phyloP scores from a whole-genome alignment of 2,888 invertebrate species.

The Leucoma salicis region DNA sequence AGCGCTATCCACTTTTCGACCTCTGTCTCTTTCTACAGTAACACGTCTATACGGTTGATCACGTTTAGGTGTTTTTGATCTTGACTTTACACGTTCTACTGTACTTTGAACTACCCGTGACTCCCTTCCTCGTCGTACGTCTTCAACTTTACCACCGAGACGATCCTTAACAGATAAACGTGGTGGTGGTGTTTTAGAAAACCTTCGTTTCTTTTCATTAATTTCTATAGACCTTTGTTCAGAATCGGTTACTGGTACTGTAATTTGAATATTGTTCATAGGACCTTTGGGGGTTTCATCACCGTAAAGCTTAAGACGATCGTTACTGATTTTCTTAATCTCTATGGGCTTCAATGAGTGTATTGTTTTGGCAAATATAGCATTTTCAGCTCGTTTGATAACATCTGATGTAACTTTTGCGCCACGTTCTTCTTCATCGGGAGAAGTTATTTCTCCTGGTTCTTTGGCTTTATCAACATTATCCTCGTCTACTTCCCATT shows the following conservation, averaged over 20 bases:
- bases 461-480: conserved; percentile 65
- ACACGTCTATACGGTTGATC: conserved; percentile 76
- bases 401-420: conserved; percentile 93
- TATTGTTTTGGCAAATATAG: conserved; percentile 93
- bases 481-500: conserved; percentile 92
- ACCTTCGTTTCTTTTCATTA: conserved; percentile 66
- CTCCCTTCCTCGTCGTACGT: conserved; percentile 77
- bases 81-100: conserved; percentile 78
- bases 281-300: conserved; percentile 68
- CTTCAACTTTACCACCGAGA: conserved; percentile 89
- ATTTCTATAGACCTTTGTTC: conserved; percentile 74
- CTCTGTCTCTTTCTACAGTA: conserved; percentile 71
- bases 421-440: conserved; percentile 77
- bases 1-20: conserved; percentile 56
- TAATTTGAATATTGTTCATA: conserved; percentile 79
- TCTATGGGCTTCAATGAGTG: conserved; percentile 90
- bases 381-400: conserved; percentile 94
- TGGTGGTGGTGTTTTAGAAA: conserved; percentile 81
- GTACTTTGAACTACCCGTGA: conserved; percentile 79
- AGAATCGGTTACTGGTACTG: conserved; percentile 71
- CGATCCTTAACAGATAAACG: conserved; percentile 90
- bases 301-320: conserved; percentile 85
- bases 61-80: conserved; percentile 76
- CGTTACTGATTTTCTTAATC: conserved; percentile 87
- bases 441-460: conserved; percentile 73